These are phyloP conservation scores for Herminia tarsipennalis DNA, from an alignment of 2,888 invertebrate species.

Conservation along the genomic window DNA sequence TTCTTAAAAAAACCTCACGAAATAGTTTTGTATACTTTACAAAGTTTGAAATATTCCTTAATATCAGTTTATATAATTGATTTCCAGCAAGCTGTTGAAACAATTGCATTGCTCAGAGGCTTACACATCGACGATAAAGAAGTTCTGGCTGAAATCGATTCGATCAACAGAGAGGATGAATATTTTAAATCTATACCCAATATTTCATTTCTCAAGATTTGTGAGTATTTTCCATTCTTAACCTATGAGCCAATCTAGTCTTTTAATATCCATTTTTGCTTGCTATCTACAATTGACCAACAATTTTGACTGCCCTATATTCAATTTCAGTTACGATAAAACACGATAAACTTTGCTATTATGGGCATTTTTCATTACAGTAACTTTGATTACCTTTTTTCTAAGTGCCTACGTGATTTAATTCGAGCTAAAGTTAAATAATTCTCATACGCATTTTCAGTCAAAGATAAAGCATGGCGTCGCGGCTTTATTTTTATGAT, in stretches of 20 bases:
- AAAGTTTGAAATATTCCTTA: no score
- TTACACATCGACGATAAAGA: constrained; percentile 51
- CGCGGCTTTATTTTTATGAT: constrained; percentile 47
- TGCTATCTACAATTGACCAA: no score
- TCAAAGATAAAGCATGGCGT: constrained; percentile 55
- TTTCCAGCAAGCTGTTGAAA: constrained; percentile 57
- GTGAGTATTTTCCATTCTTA: constrained; percentile 51
- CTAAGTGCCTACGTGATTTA: no score
- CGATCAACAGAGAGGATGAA: constrained; percentile 54
- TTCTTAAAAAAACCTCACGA: no score
- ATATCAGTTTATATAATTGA: background rate
- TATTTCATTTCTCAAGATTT: constrained; percentile 54
- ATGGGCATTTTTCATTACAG: no score
- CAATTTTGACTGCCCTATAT: no score
- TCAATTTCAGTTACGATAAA: no score
- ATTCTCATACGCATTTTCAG: constrained; percentile 40
- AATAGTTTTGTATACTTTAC: no score
- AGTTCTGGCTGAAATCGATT: constrained; percentile 55
- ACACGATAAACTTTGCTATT: no score
- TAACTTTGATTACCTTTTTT: no score
- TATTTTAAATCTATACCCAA: constrained; percentile 59
- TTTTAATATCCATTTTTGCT: no score
- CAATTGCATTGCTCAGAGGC: constrained; percentile 58
- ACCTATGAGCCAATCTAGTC: no score
- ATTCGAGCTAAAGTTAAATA: background rate